Base-by-base conservation (phyloP, 2,888 invertebrate genomes). In the Lasioglossum lativentre region DNA sequence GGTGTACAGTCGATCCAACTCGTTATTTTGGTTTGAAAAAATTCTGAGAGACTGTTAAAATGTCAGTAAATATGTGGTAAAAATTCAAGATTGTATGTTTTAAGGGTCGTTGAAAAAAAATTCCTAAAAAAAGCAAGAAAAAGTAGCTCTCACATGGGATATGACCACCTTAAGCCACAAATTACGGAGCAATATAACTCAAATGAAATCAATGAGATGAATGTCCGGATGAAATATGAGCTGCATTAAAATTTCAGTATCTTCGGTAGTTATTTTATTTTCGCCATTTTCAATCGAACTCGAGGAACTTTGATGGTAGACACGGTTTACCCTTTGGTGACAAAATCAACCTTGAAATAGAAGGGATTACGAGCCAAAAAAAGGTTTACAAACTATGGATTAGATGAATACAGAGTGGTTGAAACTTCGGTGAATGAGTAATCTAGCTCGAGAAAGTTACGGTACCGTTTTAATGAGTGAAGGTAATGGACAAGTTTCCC, bases 401-500 rank as follows among this genome's bases (percentile, higher is more conserved):
- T 30, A 30, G 30, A 27, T 68, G 34, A 34, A 68, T 68, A 38
- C 19, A 34, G 66, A 23, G 23, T 16, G 34, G 6, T 3, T 12
- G 40, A 70, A 70, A 63, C 30, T 30, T 63, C 5, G 38, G 23
- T 38, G 40, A 70, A 70, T 40, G 38, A 23, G 23, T n/a, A 70
- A 70, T 70, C n/a, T 40, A 38, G 56, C 82, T 47, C 30, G 34
- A 71, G 78, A 63, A 68, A 38, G 23, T 77, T 77, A 27, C 1
- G 80, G 45, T 34, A 42, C 56, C n/a, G 12, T 40, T 52, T 66
- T 82, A 78, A 34, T 78, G 63, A 80, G 63, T n/a, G 38, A 80
- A 30, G 34, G 34, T 56, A 52, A 75, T 47, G 27, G 34, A 45
- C 75, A 42, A 40, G 63, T 75, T 63, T 23, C 27, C 27, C 42